Evolutionary conservation across 2,888 invertebrate species (phyloP).

Genomic region (Ditylenchus weischeri): DNA sequence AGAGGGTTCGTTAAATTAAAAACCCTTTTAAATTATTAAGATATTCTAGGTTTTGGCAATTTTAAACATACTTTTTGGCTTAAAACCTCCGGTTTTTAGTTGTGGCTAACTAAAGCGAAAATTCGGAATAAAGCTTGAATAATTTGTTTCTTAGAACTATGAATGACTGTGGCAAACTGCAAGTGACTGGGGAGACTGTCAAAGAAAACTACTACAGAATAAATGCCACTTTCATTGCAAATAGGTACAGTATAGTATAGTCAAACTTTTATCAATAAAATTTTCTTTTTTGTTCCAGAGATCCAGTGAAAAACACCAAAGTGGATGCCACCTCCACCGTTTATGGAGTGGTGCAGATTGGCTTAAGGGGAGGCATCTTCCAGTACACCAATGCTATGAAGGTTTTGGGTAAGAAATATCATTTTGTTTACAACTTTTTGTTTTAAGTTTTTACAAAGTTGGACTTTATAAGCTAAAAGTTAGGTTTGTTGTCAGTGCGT

Average conservation of each 20-base stretch:
- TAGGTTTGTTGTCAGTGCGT: too few relatives aligned
- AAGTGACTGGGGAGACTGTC: slow-evolving; percentile 54
- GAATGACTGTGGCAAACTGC: slow-evolving; percentile 54
- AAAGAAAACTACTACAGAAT: slow-evolving; percentile 46
- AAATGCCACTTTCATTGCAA: slow-evolving; percentile 56
- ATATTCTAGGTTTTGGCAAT: too few relatives aligned
- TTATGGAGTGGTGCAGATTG: slow-evolving; percentile 55
- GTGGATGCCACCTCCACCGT: slow-evolving; percentile 57
- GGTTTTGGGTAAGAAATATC: slow-evolving; percentile 31
- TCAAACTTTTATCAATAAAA: neutral
- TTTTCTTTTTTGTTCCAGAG: slow-evolving; percentile 36
- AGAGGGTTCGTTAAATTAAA: too few relatives aligned
- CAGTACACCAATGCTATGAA: slow-evolving; percentile 57
- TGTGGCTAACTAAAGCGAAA: too few relatives aligned
- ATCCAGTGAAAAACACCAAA: slow-evolving; percentile 55
- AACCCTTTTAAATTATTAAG: too few relatives aligned
- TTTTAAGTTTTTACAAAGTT: too few relatives aligned
- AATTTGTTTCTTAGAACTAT: slow-evolving; percentile 16
- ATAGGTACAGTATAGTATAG: slow-evolving; percentile 48
- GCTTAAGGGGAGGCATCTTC: slow-evolving; percentile 57
- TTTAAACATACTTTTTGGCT: too few relatives aligned
- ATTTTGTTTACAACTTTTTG: slow-evolving; percentile 24
- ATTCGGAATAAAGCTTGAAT: too few relatives aligned
- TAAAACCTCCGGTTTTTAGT: too few relatives aligned
- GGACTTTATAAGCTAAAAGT: too few relatives aligned